Conservation (phyloP, 2,888 invertebrate genomes). For the Morinoia aosen region DNA sequence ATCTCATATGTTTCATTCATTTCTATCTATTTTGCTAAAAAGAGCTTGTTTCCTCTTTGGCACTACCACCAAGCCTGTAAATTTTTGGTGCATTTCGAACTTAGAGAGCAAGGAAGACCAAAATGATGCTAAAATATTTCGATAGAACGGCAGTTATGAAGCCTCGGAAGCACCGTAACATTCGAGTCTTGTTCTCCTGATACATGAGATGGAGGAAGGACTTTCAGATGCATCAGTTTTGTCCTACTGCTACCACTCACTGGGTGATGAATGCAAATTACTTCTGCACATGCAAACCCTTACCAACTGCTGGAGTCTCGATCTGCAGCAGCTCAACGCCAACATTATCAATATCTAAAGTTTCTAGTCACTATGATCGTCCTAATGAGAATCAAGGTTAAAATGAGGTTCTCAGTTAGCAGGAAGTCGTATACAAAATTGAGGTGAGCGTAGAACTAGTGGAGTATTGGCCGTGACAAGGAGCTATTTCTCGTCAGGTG, state of each 20-base stretch:
- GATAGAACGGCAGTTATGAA: neutral
- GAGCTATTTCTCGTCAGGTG: neutral
- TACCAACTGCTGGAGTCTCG: conserved; percentile 15
- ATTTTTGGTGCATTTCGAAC: neutral
- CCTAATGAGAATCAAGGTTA: neutral
- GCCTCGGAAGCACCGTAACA: neutral
- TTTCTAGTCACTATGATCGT: conserved; percentile 23
- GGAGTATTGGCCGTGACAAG: neutral
- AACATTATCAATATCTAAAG: neutral
- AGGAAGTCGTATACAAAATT: neutral
- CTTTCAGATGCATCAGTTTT: neutral
- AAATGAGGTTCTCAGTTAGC: conserved; percentile 20
- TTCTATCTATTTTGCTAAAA: neutral
- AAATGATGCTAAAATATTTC: neutral
- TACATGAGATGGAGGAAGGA: neutral
- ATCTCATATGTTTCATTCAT: neutral
- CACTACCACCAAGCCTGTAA: neutral
- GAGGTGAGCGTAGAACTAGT: neutral
- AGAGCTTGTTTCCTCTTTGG: neutral
- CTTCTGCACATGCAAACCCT: conserved; percentile 20
- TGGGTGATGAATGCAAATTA: neutral
- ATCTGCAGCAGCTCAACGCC: neutral
- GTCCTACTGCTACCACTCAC: neutral
- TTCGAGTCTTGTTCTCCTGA: neutral
- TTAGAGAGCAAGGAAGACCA: neutral